A percentile compares a stretch with the other conserved stretches of the same genome.
phyloP scores from a whole-genome alignment of 92 coral and sea anemone species.

The Epizoanthus scotinus region DNA sequence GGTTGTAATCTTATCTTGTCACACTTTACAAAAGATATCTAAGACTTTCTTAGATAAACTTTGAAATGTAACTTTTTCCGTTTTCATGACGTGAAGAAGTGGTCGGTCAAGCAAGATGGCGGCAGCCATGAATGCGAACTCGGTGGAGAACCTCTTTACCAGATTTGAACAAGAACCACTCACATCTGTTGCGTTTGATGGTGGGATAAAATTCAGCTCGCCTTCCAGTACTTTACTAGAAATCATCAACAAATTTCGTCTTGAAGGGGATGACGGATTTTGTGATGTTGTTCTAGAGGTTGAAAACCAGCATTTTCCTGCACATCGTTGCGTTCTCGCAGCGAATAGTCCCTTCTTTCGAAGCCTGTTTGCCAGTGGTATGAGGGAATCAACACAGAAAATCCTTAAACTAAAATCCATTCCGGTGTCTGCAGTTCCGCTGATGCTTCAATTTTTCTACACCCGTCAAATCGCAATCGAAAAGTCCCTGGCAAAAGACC shows the following conservation, averaged over 20 bases:
- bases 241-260: slow-evolving; percentile 33
- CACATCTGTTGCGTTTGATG: slow-evolving; percentile 1
- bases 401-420: slow-evolving; percentile 15
- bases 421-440: slow-evolving; percentile 16
- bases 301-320: slow-evolving; percentile 20
- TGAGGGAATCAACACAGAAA: slow-evolving; percentile 35
- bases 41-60: no score
- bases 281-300: slow-evolving; percentile 40
- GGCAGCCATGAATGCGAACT: slow-evolving; percentile 5
- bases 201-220: slow-evolving; percentile 30
- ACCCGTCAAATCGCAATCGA: slow-evolving; percentile 35
- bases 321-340: slow-evolving; percentile 35
- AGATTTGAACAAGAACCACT: slow-evolving; percentile 27
- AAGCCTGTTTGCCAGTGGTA: slow-evolving; percentile 32
- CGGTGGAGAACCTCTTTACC: slow-evolving; percentile 12
- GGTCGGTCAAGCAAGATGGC: slow-evolving; percentile 7
- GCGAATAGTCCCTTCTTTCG: slow-evolving; percentile 41
- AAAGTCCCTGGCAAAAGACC: slow-evolving; percentile 21
- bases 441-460: slow-evolving; percentile 36
- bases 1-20: no score
- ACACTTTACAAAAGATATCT: no score
- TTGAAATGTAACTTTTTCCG: no score
- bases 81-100: neutral
- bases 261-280: slow-evolving; percentile 40
- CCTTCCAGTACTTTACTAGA: slow-evolving; percentile 15